Percentiles rank a stretch among this genome's conserved stretches.
Evolutionary conservation across 2,797 vertebrate genomes (phyloP).

Genomic region (Siniperca undulata): DNA sequence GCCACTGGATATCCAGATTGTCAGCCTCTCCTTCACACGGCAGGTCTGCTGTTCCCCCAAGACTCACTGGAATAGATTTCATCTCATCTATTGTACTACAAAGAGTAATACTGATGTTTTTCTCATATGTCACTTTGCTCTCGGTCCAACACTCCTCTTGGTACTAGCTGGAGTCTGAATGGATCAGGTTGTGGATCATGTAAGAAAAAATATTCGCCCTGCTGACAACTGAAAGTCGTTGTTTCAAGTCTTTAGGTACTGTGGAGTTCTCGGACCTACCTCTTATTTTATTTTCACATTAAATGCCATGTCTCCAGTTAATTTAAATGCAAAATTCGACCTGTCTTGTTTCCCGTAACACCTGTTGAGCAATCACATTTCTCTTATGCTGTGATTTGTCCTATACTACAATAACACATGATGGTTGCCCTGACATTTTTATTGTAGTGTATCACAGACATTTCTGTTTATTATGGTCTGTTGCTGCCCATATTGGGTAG

Average conservation of each 20-base stretch:
- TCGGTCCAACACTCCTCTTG: not conserved
- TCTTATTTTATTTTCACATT: too few species aligned
- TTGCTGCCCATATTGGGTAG: too few species aligned
- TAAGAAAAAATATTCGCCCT: not conserved
- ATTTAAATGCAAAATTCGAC: too few species aligned
- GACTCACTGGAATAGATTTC: rapidly evolving
- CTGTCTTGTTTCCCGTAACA: too few species aligned
- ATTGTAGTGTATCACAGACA: too few species aligned
- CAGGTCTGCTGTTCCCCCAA: not conserved
- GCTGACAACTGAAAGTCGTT: not conserved
- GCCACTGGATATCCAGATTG: not conserved
- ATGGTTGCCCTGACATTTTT: too few species aligned
- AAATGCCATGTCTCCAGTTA: too few species aligned
- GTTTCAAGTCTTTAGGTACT: not conserved
- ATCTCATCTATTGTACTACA: rapidly evolving
- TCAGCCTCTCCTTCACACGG: rapidly evolving
- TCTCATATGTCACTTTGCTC: not conserved
- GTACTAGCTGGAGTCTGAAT: not conserved
- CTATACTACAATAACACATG: too few species aligned
- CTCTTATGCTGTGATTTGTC: too few species aligned
- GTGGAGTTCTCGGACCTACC: too few species aligned
- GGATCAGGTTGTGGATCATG: not conserved
- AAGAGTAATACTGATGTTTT: not conserved
- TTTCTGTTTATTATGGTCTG: too few species aligned
- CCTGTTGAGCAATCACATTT: too few species aligned